Evolutionary conservation across 1,140 invertebrate species (phyloP).

Genomic region (Dinoponera quadriceps): DNA sequence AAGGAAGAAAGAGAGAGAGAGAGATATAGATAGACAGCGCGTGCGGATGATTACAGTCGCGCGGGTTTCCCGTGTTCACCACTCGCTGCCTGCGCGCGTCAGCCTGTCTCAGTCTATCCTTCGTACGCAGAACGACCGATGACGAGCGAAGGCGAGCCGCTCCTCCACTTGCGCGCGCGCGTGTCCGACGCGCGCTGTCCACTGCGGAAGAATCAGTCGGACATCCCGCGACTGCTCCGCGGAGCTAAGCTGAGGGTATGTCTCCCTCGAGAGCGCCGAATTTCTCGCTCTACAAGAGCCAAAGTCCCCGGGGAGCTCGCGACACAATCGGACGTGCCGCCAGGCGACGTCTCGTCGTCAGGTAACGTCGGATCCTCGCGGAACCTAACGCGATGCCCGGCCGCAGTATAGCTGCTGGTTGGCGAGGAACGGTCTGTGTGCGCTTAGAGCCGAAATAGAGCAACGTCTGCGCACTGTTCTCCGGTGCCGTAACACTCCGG

Average conservation of each 20-base stretch:
- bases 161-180: constrained; percentile 58
- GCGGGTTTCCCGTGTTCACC: constrained; percentile 63
- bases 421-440: constrained; percentile 12
- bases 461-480: constrained; percentile 73
- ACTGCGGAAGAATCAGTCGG: constrained; percentile 49
- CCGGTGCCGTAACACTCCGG: constrained; percentile 70
- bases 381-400: constrained; percentile 32
- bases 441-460: constrained; percentile 68
- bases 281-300: neutral
- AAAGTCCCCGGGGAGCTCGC: no score
- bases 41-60: constrained; percentile 5
- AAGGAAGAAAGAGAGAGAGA: no score
- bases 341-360: neutral
- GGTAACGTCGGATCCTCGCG: neutral
- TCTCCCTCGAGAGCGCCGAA: neutral
- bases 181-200: constrained; percentile 53
- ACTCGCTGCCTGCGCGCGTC: constrained; percentile 24
- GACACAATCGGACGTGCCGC: no score
- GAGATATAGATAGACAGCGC: no score
- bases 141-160: neutral
- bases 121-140: no score
- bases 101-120: neutral
- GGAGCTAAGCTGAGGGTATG: neutral
- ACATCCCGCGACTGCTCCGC: constrained; percentile 43
- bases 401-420: neutral